phyloP scores from a whole-genome alignment of 2,797 vertebrate genomes.

The Melanotaenia trifasciata region DNA sequence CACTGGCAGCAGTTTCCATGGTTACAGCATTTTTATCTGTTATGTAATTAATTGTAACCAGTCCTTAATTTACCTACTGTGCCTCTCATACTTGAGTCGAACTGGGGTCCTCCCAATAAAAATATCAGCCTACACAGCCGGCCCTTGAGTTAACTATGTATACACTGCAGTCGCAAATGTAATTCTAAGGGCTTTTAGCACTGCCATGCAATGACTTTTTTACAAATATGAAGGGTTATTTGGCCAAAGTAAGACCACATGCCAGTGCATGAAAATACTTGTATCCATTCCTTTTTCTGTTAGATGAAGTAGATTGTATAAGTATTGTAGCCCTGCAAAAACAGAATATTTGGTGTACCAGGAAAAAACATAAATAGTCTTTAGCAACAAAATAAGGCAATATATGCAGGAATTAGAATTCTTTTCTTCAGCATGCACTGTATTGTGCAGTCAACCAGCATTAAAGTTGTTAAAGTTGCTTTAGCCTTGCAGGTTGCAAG shows the following conservation, averaged over 20 bases:
- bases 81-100: constrained; percentile 29
- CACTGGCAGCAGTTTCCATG: constrained; percentile 53
- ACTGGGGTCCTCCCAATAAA: constrained; percentile 1
- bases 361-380: neutral
- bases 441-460: neutral
- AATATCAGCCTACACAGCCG: constrained; percentile 2
- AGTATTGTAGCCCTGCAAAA: neutral
- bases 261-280: constrained; percentile 14
- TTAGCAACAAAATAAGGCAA: neutral
- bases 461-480: neutral
- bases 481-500: neutral
- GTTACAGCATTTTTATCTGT: constrained; percentile 56
- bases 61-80: constrained; percentile 40
- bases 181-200: constrained; percentile 24
- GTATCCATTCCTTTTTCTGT: neutral
- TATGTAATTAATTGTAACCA: constrained; percentile 55
- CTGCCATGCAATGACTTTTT: constrained; percentile 8
- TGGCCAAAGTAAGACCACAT: constrained; percentile 2
- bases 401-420: no score
- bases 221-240: constrained; percentile 11
- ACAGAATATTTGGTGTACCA: neutral
- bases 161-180: constrained; percentile 7
- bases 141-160: neutral
- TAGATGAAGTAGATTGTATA: neutral
- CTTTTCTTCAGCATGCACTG: no score